Evolutionary conservation across 2,888 invertebrate genomes (phyloP).

Genomic region (Noctuana brunneofusca): DNA sequence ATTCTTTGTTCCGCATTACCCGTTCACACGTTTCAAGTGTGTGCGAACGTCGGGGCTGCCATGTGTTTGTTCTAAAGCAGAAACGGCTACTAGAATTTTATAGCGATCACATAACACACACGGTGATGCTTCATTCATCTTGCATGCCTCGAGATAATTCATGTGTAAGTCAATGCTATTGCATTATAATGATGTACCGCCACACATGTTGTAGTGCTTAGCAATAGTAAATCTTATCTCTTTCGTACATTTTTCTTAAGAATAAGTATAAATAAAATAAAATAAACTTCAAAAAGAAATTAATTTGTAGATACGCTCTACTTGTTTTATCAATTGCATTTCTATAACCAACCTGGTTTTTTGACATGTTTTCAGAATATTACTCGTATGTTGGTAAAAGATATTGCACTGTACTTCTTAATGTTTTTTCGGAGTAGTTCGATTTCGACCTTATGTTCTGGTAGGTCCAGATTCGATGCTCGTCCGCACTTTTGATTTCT

Average conservation of each 20-base stretch:
- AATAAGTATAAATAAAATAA: conserved; percentile 1
- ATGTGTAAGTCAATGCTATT: conserved; percentile 26
- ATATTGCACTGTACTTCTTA: too few species aligned
- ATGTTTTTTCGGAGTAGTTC: too few species aligned
- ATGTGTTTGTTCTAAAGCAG: conserved; percentile 21
- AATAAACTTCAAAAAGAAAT: not conserved
- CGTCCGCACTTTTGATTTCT: too few species aligned
- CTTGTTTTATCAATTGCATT: not conserved
- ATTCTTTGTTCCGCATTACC: conserved; percentile 45
- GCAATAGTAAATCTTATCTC: conserved; percentile 9
- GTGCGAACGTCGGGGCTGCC: conserved; percentile 24
- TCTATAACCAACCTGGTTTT: too few species aligned
- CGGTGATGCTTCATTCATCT: conserved; percentile 26
- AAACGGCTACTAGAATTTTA: conserved; percentile 24
- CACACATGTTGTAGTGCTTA: conserved; percentile 18
- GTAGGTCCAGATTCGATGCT: too few species aligned
- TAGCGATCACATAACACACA: conserved; percentile 33
- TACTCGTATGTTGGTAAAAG: too few species aligned
- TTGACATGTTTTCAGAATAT: too few species aligned
- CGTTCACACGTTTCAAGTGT: conserved; percentile 45
- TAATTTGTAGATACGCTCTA: not conserved
- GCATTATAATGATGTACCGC: conserved; percentile 31
- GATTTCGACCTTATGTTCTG: not conserved
- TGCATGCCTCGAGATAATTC: conserved; percentile 28
- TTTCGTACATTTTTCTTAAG: conserved; percentile 8